phyloP scores from a whole-genome alignment of 1,140 invertebrate genomes.

The Zelostemma sp. region DNA sequence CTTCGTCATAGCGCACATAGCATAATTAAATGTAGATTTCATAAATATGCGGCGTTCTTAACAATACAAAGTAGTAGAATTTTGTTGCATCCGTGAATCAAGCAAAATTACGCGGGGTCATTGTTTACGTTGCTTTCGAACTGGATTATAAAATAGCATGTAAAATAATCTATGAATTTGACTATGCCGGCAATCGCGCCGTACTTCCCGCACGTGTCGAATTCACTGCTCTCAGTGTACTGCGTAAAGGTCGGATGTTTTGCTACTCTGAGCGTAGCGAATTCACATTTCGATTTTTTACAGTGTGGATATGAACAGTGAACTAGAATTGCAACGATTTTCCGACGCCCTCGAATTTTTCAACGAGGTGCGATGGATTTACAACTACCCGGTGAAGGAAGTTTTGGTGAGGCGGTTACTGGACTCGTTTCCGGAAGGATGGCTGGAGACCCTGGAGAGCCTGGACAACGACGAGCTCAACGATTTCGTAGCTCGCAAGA shows the following conservation, averaged over 20 bases:
- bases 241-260: too few species aligned
- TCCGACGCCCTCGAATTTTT: conserved; percentile 72
- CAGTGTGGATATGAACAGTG: conserved; percentile 46
- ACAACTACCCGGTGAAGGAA: conserved; percentile 76
- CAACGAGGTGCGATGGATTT: conserved; percentile 76
- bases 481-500: conserved; percentile 56
- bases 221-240: too few species aligned
- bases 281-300: too few species aligned
- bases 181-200: neutral
- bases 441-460: conserved; percentile 65
- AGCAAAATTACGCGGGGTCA: neutral
- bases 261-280: too few species aligned
- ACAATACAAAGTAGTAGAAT: too few species aligned
- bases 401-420: conserved; percentile 73
- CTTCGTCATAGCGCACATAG: neutral
- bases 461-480: conserved; percentile 69
- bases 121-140: neutral
- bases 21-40: neutral
- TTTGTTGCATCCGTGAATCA: too few species aligned
- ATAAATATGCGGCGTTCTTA: neutral
- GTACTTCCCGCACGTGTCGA: neutral
- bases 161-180: neutral
- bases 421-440: conserved; percentile 71
- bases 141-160: neutral
- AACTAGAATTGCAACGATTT: conserved; percentile 69